A percentile compares a stretch with the other conserved stretches of the same genome.
These are phyloP conservation scores for Tubulanus polymorphus DNA, from an alignment of 2,888 invertebrate genomes.

Conservation along the genomic window DNA sequence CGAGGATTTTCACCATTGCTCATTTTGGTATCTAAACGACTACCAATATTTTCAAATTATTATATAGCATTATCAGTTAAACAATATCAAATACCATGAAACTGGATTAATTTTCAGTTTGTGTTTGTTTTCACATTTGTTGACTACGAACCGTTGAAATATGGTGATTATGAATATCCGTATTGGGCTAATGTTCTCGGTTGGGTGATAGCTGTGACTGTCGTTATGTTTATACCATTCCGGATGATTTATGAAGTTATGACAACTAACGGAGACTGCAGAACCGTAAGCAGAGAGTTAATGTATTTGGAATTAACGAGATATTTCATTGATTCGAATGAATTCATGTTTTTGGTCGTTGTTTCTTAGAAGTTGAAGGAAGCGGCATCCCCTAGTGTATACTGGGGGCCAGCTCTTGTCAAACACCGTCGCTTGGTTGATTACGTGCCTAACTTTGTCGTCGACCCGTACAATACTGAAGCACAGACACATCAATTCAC, in stretches of 20 bases:
- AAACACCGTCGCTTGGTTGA: constrained; percentile 37
- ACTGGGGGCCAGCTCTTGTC: constrained; percentile 46
- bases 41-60: neutral
- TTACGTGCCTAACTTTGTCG: constrained; percentile 29
- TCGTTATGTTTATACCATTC: constrained; percentile 62
- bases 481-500: no score
- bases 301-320: no score
- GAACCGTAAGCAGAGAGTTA: no score
- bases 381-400: constrained; percentile 29
- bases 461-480: no score
- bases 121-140: constrained; percentile 76
- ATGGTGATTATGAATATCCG: constrained; percentile 73
- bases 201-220: constrained; percentile 71
- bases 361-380: constrained; percentile 27
- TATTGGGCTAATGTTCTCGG: constrained; percentile 75
- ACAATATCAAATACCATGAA: neutral
- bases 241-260: constrained; percentile 33
- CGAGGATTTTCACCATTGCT: constrained; percentile 31
- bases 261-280: no score
- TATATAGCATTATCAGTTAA: neutral
- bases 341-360: no score
- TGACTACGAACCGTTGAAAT: constrained; percentile 70
- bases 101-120: constrained; percentile 57
- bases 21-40: constrained; percentile 33
- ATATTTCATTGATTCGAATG: no score